phyloP scores from a whole-genome alignment of 2,797 vertebrate genomes.

The Enteromius unitaeniatus region DNA sequence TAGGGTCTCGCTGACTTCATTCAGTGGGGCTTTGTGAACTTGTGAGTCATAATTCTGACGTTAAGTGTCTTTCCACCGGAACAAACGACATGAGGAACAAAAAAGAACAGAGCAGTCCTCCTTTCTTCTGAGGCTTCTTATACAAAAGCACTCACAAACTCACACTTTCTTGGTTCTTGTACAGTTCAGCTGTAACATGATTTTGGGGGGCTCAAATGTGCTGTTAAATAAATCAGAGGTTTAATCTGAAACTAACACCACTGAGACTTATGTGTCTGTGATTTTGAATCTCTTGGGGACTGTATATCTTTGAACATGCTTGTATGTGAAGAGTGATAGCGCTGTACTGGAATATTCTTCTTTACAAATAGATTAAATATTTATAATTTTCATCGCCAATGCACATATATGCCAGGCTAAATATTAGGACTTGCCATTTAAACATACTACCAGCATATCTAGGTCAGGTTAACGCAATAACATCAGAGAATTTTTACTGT shows the following conservation, averaged over 20 bases:
- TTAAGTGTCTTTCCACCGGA: constrained; percentile 58
- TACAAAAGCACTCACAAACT: constrained; percentile 19
- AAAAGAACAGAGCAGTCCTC: constrained; percentile 45
- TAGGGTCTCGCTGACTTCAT: constrained; percentile 55
- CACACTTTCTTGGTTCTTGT: not conserved
- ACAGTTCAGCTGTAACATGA: not conserved
- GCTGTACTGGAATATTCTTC: constrained; percentile 48
- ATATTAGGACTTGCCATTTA: constrained; percentile 13
- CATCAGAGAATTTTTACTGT: not conserved
- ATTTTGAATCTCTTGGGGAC: constrained; percentile 13
- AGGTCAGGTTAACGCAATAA: constrained; percentile 32
- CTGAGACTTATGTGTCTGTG: not conserved
- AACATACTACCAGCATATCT: constrained; percentile 25
- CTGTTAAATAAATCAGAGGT: not conserved
- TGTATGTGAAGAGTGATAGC: not conserved
- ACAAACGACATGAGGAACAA: constrained; percentile 54
- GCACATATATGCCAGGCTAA: constrained; percentile 29
- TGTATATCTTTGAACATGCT: not conserved
- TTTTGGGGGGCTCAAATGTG: not conserved
- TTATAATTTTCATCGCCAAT: constrained; percentile 1
- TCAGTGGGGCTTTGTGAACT: constrained; percentile 57
- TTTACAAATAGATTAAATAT: constrained; percentile 51
- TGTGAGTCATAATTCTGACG: constrained; percentile 61
- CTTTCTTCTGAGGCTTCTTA: constrained; percentile 33
- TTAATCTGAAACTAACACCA: not conserved